A percentile compares a stretch with the other conserved stretches of the same genome.
phyloP scores from a whole-genome alignment of 2,797 vertebrate genomes.

The Acomys russatus region DNA sequence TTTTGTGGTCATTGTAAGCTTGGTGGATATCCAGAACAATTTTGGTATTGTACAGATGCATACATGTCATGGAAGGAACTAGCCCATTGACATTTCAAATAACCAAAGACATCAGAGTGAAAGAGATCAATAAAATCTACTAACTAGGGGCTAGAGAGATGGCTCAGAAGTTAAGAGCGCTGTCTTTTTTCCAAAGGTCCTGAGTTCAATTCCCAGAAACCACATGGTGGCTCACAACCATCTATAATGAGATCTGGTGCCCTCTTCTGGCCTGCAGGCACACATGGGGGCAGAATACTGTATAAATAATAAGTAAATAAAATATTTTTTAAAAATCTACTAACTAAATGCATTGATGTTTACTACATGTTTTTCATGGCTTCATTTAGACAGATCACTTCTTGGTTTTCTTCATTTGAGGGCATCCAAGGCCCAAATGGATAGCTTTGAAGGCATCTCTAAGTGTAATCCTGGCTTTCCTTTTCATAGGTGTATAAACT shows the following conservation, averaged over 20 bases:
- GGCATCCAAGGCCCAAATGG: conserved; percentile 1
- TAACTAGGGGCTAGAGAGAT: neutral
- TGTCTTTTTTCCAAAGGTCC: no score
- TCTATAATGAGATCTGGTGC: no score
- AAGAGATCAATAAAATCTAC: neutral
- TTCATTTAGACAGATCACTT: conserved; percentile 28
- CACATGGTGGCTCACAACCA: no score
- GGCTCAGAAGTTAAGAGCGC: no score
- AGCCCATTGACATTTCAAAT: neutral
- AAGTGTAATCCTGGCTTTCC: neutral
- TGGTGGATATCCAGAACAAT: neutral
- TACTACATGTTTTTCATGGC: conserved; percentile 17
- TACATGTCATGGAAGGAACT: neutral
- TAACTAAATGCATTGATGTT: conserved; percentile 3
- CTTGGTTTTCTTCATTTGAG: neutral
- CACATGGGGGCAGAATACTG: no score
- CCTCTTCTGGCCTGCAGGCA: no score
- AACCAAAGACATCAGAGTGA: neutral
- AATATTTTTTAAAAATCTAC: neutral
- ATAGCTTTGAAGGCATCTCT: neutral
- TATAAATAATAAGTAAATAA: no score
- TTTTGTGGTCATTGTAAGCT: neutral
- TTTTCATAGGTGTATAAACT: neutral
- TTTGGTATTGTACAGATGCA: neutral
- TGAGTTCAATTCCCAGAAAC: no score